These are phyloP conservation scores for Diaprepes abbreviatus DNA, from an alignment of 2,888 invertebrate genomes.

Conservation along the genomic window DNA sequence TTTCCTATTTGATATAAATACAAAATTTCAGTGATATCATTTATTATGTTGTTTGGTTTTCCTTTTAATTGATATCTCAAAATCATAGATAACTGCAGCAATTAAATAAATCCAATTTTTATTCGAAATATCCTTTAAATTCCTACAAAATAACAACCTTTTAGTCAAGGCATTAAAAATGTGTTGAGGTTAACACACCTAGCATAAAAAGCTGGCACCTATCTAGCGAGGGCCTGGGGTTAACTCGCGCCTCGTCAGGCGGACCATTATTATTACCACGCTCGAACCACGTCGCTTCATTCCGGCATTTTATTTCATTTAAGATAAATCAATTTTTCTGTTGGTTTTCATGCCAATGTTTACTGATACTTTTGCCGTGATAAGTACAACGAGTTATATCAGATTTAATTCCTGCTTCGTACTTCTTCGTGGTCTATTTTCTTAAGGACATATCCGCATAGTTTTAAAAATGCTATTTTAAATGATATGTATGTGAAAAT, in stretches of 20 bases:
- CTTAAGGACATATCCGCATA: slow-evolving; percentile 16
- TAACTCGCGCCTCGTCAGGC: slow-evolving; percentile 49
- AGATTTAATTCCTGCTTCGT: slow-evolving; percentile 27
- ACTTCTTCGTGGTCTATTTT: slow-evolving; percentile 26
- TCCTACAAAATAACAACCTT: slow-evolving; percentile 20
- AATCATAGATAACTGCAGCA: no score
- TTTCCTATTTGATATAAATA: no score
- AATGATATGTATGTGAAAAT: no score
- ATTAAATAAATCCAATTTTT: no score
- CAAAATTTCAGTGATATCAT: no score
- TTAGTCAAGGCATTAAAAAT: slow-evolving; percentile 27
- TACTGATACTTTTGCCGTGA: slow-evolving; percentile 48
- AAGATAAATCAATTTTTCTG: slow-evolving; percentile 57
- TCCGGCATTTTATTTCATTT: slow-evolving; percentile 54
- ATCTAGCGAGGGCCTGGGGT: slow-evolving; percentile 45
- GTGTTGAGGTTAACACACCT: slow-evolving; percentile 45
- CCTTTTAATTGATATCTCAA: no score
- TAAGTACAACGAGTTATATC: slow-evolving; percentile 46
- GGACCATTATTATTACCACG: slow-evolving; percentile 44
- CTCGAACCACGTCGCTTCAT: slow-evolving; percentile 45
- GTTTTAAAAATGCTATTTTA: no score
- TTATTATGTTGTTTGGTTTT: no score
- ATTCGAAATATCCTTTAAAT: neutral
- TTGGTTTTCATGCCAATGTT: slow-evolving; percentile 54
- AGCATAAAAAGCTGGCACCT: slow-evolving; percentile 41